Conservation (phyloP, 2,113 vertebrate genomes). For the Ginglymostoma cirratum region DNA sequence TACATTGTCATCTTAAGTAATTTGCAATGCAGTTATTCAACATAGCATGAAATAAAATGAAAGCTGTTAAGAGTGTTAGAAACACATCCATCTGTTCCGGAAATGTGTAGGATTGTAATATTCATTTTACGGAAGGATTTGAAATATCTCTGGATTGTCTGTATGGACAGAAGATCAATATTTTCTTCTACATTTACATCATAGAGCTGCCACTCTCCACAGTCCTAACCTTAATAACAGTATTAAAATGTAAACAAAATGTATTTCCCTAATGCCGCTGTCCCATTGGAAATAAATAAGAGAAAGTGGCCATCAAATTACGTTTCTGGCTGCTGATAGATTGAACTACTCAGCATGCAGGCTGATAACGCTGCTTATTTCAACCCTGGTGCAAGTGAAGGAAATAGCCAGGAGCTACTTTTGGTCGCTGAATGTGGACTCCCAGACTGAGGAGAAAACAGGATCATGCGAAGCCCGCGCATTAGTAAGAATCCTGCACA, state of each 20-base stretch:
- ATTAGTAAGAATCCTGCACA: too few relatives aligned
- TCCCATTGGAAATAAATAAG: neutral
- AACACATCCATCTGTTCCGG: neutral
- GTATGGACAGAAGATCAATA: neutral
- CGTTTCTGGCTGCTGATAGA: neutral
- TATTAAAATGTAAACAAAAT: neutral
- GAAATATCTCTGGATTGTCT: neutral
- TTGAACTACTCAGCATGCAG: neutral
- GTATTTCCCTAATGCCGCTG: neutral
- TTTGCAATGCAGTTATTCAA: neutral
- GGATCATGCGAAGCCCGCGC: too few relatives aligned
- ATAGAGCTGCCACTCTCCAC: neutral
- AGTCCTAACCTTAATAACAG: neutral
- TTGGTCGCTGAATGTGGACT: too few relatives aligned
- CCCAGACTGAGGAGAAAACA: too few relatives aligned
- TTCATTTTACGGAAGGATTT: neutral
- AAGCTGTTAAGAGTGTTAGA: conserved; percentile 1
- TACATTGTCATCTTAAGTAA: neutral
- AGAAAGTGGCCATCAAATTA: neutral
- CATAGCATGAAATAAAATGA: neutral
- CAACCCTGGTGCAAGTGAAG: neutral
- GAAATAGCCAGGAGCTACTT: too few relatives aligned
- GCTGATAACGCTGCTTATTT: neutral
- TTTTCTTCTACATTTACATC: neutral
- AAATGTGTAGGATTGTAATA: neutral